These are phyloP conservation scores for Brachionus koreanus DNA, from an alignment of 1,140 invertebrate species.

Conservation along the genomic window DNA sequence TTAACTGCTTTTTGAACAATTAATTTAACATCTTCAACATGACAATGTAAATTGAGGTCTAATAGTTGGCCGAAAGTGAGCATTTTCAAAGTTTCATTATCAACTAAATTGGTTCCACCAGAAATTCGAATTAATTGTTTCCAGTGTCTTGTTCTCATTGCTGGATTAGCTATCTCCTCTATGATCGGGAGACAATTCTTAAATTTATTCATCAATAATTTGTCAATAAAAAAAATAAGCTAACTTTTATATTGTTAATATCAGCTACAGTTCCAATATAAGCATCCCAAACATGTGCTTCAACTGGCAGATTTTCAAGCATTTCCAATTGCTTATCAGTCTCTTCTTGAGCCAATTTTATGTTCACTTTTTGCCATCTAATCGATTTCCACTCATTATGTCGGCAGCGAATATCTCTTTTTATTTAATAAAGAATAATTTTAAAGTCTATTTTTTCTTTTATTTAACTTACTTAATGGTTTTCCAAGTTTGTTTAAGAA, in stretches of 20 bases:
- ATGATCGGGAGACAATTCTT: constrained; percentile 55
- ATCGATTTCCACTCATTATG: constrained; percentile 57
- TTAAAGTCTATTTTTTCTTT: neutral
- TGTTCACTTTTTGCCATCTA: constrained; percentile 58
- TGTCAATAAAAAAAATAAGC: neutral
- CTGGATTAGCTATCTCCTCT: constrained; percentile 57
- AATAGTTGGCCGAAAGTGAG: constrained; percentile 57
- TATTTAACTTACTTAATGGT: constrained; percentile 50
- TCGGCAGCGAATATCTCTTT: constrained; percentile 54
- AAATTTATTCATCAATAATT: neutral
- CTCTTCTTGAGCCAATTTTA: constrained; percentile 53
- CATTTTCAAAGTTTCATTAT: constrained; percentile 56
- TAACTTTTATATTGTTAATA: constrained; percentile 56
- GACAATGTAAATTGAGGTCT: constrained; percentile 56
- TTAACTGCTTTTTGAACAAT: constrained; percentile 57
- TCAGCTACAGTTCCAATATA: constrained; percentile 54
- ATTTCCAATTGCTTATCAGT: constrained; percentile 55
- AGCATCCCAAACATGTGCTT: constrained; percentile 55
- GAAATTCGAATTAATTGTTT: constrained; percentile 57
- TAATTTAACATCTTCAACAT: constrained; percentile 56
- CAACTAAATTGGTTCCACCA: constrained; percentile 54
- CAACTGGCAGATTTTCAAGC: constrained; percentile 52
- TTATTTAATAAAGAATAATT: neutral
- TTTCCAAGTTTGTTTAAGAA: constrained; percentile 57
- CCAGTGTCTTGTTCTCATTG: constrained; percentile 58